These are phyloP conservation scores for Ariopsis seemanni DNA, from an alignment of 2,113 vertebrate genomes.

Conservation along the genomic window DNA sequence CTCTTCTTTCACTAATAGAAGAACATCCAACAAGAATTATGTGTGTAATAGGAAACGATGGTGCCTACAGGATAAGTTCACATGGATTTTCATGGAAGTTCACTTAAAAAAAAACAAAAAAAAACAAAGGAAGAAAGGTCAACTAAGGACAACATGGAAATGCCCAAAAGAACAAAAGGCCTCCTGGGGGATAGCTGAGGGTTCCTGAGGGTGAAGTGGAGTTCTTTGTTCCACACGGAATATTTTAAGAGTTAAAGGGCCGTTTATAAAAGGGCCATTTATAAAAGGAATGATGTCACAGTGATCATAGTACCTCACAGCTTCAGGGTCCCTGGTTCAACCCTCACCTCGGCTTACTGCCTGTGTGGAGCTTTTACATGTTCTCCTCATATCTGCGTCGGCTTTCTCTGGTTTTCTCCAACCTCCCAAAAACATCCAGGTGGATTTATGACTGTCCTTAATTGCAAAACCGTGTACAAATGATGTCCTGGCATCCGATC, in stretches of 20 bases:
- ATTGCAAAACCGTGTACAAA: neutral
- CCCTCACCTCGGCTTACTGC: neutral
- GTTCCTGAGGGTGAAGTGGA: neutral
- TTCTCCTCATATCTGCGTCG: neutral
- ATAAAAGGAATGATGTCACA: neutral
- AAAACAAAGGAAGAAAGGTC: no score
- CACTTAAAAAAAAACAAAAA: neutral
- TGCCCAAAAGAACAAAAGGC: neutral
- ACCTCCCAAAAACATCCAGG: neutral
- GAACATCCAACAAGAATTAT: neutral
- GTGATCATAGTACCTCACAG: neutral
- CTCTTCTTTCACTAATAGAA: neutral
- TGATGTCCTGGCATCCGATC: neutral
- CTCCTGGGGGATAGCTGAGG: neutral
- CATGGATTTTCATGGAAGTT: neutral
- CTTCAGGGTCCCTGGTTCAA: neutral
- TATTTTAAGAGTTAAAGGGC: neutral
- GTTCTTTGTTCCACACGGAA: neutral
- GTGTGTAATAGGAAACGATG: neutral
- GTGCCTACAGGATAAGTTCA: neutral
- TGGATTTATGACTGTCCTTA: neutral
- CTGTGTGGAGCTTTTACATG: neutral
- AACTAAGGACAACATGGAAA: slow-evolving; percentile 1
- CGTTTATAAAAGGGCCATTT: neutral
- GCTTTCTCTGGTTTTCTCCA: neutral